phyloP scores from a whole-genome alignment of 1,140 invertebrate species.

The Panagrolaimus sp. region DNA sequence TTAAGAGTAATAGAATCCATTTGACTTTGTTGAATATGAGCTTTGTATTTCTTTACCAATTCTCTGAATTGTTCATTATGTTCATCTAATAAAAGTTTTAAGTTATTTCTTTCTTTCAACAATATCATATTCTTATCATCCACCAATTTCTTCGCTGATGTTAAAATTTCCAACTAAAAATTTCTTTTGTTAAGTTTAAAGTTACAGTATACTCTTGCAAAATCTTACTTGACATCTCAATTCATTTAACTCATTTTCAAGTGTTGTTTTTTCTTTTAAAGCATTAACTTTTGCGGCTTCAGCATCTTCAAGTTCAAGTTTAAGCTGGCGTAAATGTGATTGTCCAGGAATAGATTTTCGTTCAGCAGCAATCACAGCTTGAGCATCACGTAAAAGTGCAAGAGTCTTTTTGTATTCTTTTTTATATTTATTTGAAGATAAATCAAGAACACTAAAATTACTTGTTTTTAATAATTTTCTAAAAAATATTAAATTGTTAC shows the following conservation, averaged over 20 bases:
- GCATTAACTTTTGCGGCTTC: slow-evolving; percentile 22
- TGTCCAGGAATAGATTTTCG: slow-evolving; percentile 16
- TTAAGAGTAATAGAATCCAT: slow-evolving; percentile 1
- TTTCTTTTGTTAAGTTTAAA: too few relatives aligned
- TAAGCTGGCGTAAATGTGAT: slow-evolving; percentile 24
- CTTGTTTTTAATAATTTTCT: not conserved
- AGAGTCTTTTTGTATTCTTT: not conserved
- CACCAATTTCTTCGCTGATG: not conserved
- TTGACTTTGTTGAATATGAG: not conserved
- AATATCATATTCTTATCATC: not conserved
- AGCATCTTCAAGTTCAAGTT: slow-evolving; percentile 29
- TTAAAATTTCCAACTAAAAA: not conserved
- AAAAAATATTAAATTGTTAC: too few relatives aligned
- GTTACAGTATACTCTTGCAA: too few relatives aligned
- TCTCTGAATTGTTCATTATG: slow-evolving; percentile 3
- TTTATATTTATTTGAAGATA: slow-evolving; percentile 9
- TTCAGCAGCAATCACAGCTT: slow-evolving; percentile 15
- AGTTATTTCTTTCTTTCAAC: slow-evolving; percentile 1
- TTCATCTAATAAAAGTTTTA: slow-evolving; percentile 7
- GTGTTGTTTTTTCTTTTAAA: slow-evolving; percentile 18
- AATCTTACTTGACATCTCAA: slow-evolving; percentile 15
- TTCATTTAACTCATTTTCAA: slow-evolving; percentile 27
- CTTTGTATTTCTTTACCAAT: not conserved
- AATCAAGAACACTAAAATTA: slow-evolving; percentile 8
- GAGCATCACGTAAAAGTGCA: not conserved